These are phyloP conservation scores for Momotus momota DNA, from an alignment of 2,797 vertebrate species.

Conservation along the genomic window DNA sequence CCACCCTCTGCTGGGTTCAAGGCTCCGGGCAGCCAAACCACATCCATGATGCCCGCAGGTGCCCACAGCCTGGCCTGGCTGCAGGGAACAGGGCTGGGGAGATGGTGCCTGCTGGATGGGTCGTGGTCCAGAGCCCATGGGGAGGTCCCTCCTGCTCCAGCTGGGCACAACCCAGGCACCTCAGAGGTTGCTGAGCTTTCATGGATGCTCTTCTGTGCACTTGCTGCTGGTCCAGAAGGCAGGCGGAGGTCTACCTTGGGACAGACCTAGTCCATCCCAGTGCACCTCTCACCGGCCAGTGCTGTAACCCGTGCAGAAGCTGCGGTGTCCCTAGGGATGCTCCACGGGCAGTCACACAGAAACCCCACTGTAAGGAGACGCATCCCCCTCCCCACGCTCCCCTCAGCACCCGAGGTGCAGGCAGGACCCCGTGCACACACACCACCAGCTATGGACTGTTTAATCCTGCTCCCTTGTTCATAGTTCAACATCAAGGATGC, in stretches of 20 bases:
- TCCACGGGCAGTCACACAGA: accelerated
- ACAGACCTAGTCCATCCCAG: background rate
- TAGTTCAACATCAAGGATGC: background rate
- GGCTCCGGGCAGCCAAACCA: background rate
- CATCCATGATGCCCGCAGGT: background rate
- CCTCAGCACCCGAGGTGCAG: background rate
- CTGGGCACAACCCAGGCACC: background rate
- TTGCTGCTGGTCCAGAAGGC: background rate
- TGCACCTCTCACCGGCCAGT: accelerated
- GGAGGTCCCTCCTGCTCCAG: background rate
- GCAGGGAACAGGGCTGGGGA: background rate
- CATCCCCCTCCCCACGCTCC: background rate
- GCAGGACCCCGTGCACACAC: background rate
- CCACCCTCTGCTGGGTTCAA: background rate
- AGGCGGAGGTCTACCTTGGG: background rate
- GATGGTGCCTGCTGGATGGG: background rate
- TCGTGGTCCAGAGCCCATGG: background rate
- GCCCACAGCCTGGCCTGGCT: background rate
- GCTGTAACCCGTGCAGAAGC: background rate
- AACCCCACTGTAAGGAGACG: accelerated
- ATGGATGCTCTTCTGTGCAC: background rate
- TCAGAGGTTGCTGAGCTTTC: background rate
- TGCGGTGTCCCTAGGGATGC: accelerated
- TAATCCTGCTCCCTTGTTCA: background rate
- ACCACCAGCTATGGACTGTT: background rate